Evolutionary conservation across 2,113 vertebrate species (phyloP).

Genomic region (Pitta sordida): DNA sequence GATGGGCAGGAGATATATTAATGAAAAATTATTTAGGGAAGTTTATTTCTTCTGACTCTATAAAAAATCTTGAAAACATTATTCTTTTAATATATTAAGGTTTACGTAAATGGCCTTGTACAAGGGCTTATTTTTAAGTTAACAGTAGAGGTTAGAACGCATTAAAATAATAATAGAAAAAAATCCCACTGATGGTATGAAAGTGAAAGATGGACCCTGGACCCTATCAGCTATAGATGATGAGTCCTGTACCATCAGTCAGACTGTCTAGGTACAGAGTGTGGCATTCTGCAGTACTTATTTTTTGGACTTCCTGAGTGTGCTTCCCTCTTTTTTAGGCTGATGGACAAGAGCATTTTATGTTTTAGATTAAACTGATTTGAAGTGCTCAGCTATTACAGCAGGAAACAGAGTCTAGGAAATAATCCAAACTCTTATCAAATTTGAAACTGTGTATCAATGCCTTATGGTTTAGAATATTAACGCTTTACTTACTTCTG

Average conservation of each 20-base stretch:
- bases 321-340: not conserved
- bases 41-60: not conserved
- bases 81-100: not conserved
- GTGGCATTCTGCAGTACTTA: not conserved
- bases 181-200: not conserved
- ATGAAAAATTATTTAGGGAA: not conserved
- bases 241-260: not conserved
- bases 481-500: not conserved
- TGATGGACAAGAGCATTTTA: not conserved
- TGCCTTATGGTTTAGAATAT: not conserved
- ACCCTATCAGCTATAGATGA: not conserved
- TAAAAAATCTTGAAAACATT: not conserved
- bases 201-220: not conserved
- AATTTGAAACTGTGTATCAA: not conserved
- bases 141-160: not conserved
- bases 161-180: not conserved
- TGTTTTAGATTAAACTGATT: not conserved
- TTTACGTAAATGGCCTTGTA: not conserved
- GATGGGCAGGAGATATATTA: not conserved
- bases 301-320: not conserved
- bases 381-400: not conserved
- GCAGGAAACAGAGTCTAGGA: not conserved
- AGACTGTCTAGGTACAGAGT: not conserved
- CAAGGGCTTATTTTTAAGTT: not conserved
- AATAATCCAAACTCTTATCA: not conserved